Evolutionary conservation across 1,140 invertebrate species (phyloP), one percentile per base, ranked within the genome.

Genomic region (Theocolax elegans): DNA sequence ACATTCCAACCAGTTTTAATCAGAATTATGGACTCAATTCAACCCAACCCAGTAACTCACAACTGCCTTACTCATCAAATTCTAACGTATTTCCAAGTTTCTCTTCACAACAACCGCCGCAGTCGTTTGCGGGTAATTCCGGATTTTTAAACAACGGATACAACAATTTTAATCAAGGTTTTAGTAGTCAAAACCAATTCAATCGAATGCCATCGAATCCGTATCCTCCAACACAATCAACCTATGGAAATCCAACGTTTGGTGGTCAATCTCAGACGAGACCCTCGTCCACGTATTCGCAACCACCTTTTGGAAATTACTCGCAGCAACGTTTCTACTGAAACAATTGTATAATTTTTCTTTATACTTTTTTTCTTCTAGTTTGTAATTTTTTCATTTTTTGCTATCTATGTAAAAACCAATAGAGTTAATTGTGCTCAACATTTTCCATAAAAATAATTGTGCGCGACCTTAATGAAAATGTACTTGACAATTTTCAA

Each of bases 101-200:
- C 48, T 1, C 40, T 25, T 73, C 67, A 17, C 76, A 69, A 8
- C 74, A 68, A 12, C 77, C 71, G 23, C 71, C 75, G 8, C 77
- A 72, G 72, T 73, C 29, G 81, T 81, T 49, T 23, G 69, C 74
- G 42, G 71, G 65, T 65, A 76, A 80, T 70, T 54, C 77, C 3
- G 75, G 72, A 40, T 82, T 76, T 40, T 75, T 83, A 72, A 82
- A 83, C 42, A 83, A 83, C 62, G 77, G 80, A 12, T 83, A 83
- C 21, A 80, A 76, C 73, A 81, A 77, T 44, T 80, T 77, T 17
- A 81, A 83, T 60, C 82, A 77, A 42, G 67, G 74, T 10, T 82
- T 80, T 19, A 51, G 56, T 31, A 79, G 69, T 70, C 70, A 75
- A 42, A 77, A 74, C 65, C 79, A 77, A 62, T 80, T 78, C 38